Base-by-base conservation (phyloP, 37 sponge, comb jelly and placozoan species). In the Chondrosia reniformis region DNA sequence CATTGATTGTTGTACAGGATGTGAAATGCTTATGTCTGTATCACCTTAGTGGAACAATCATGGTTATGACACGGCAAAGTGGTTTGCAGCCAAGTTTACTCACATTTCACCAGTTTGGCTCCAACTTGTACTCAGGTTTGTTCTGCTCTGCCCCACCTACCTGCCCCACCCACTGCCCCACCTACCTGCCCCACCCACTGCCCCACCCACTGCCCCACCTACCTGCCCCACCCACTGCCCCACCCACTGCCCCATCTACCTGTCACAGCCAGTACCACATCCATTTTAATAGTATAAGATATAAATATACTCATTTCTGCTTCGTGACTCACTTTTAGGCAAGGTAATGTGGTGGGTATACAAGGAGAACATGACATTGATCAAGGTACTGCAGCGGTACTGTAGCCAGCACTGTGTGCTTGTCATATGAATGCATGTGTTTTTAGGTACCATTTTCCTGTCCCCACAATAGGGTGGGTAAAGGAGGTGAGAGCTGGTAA, bases 81-180 rank as follows among this genome's bases (percentile, higher is more conserved):
- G 76, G 69, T 96, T 96, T 78, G 84, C 79, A 38, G 82, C 75
- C 45, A 99, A 96, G 78, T 96, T 99, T 82, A 89, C 97, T 37
- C 84, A 89, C 75, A 72, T 99, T 13, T 96, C 94, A 28, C 99
- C 99, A 46, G 95, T 95, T 2, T 98, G 99, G 99, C 74, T 99
- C 45, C 99, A 99, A 72, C 46, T 99, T 32, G 78, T 45, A 33
- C 79, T 52, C 44, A 76, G 56, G 86, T 85, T 69, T 49, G 78
- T 38, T 40, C n/a, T 56, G 2, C 31, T 34, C 27, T n/a, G n/a
- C n/a, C n/a, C n/a, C n/a, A n/a, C n/a, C n/a, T n/a, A n/a, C n/a
- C n/a, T n/a, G n/a, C n/a, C n/a, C n/a, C n/a, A n/a, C n/a, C n/a
- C n/a, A n/a, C n/a, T n/a, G n/a, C n/a, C n/a, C n/a, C n/a, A n/a